These are phyloP conservation scores for Pongo pygmaeus DNA, from an alignment of 2,113 vertebrate species.

Conservation along the genomic window DNA sequence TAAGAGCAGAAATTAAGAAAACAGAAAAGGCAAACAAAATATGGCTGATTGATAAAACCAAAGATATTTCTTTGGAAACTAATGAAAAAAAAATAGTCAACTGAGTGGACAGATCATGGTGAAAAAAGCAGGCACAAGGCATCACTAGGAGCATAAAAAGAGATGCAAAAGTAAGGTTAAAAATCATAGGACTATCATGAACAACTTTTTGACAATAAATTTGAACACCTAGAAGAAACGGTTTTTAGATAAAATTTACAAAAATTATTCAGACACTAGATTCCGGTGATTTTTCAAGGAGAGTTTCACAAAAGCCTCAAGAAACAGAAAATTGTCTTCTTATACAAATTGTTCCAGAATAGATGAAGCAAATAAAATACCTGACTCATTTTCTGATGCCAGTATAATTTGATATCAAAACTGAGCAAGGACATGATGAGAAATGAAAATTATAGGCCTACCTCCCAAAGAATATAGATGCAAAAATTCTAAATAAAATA, in stretches of 20 bases:
- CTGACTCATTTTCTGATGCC: neutral
- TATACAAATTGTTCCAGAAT: neutral
- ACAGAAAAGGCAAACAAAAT: neutral
- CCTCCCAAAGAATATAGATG: neutral
- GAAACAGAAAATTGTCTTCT: conserved; percentile 32
- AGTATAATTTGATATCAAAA: conserved; percentile 27
- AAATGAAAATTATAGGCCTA: neutral
- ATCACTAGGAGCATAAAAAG: neutral
- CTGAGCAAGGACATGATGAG: neutral
- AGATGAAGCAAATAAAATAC: conserved; percentile 29
- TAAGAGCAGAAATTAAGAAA: neutral
- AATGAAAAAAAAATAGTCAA: neutral
- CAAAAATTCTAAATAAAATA: neutral
- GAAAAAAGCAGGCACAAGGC: neutral
- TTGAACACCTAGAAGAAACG: neutral
- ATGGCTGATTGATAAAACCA: neutral
- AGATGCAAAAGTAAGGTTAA: no score
- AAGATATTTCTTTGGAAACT: neutral
- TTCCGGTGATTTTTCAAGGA: neutral
- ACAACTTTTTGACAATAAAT: neutral
- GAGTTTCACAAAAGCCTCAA: conserved; percentile 35
- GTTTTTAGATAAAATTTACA: neutral
- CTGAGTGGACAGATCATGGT: neutral
- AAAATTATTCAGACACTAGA: neutral
- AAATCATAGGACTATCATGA: neutral